Evolutionary conservation across 2,888 invertebrate species (phyloP).

Genomic region (Neoitamus cyanurus): DNA sequence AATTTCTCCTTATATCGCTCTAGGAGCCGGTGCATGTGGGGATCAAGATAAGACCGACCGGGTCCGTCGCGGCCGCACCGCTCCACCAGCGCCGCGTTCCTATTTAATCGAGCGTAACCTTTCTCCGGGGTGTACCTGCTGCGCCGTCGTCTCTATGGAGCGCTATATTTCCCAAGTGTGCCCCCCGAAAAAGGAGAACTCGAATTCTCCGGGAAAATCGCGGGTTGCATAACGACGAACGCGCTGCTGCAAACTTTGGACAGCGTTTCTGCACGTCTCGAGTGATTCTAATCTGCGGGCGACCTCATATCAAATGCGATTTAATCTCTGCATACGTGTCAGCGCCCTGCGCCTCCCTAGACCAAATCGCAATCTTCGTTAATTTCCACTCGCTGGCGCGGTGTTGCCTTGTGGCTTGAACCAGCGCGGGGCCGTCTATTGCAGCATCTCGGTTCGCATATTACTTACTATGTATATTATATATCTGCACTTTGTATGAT

Average conservation of each 20-base stretch:
- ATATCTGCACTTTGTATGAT: not conserved
- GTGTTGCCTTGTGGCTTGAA: not conserved
- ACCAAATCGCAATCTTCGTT: not conserved
- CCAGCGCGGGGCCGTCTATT: too few relatives aligned
- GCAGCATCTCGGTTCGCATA: not conserved
- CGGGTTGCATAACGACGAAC: not conserved
- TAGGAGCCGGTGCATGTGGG: slow-evolving; percentile 29
- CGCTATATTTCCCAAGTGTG: not conserved
- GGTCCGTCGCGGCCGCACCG: not conserved
- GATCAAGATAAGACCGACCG: not conserved
- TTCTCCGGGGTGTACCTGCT: not conserved
- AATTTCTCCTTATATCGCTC: slow-evolving; percentile 31
- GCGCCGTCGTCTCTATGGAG: not conserved
- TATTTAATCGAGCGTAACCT: slow-evolving; percentile 16
- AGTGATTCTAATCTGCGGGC: slow-evolving; percentile 2
- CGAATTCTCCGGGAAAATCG: not conserved
- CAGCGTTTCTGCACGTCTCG: not conserved
- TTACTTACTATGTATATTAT: not conserved
- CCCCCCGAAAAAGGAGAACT: not conserved
- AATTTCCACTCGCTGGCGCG: not conserved
- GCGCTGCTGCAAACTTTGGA: not conserved
- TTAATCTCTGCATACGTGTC: slow-evolving; percentile 24
- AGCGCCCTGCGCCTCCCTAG: not conserved
- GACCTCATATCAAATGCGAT: slow-evolving; percentile 29
- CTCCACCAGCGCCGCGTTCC: not conserved